A percentile compares a stretch with the other conserved stretches of the same genome.
Evolutionary conservation across 2,888 invertebrate genomes (phyloP).

Genomic region (Tetrapedia diversipes): DNA sequence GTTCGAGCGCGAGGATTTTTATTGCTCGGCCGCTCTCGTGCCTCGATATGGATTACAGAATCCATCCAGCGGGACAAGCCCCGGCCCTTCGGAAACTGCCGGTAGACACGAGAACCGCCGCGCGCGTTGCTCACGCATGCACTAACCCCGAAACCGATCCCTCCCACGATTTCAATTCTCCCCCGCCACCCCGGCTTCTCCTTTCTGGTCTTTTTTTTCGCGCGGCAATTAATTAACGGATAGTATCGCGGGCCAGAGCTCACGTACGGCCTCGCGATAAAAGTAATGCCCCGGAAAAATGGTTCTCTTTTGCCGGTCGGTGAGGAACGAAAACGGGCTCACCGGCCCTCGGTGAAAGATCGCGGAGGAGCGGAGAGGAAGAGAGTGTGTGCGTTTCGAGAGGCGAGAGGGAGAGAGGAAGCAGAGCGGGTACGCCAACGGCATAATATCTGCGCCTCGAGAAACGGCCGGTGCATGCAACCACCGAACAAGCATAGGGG

Average conservation of each 20-base stretch:
- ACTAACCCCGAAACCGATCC: conserved; percentile 55
- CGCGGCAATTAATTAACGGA: conserved; percentile 74
- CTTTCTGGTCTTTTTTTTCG: neutral
- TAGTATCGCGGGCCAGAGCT: conserved; percentile 66
- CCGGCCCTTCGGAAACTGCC: too few species aligned
- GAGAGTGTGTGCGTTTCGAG: conserved; percentile 31
- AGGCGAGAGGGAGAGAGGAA: conserved; percentile 30
- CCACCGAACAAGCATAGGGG: conserved; percentile 17
- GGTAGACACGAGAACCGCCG: conserved; percentile 37
- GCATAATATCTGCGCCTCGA: conserved; percentile 67
- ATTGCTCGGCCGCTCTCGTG: too few species aligned
- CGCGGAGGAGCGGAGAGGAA: conserved; percentile 11
- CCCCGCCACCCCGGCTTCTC: too few species aligned
- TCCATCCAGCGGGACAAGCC: too few species aligned
- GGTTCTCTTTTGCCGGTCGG: conserved; percentile 64
- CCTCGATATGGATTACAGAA: too few species aligned
- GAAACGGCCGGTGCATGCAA: conserved; percentile 67
- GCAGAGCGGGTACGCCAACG: conserved; percentile 61
- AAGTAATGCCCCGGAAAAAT: conserved; percentile 77
- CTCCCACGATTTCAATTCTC: conserved; percentile 59
- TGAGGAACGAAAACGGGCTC: conserved; percentile 11
- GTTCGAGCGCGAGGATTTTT: too few species aligned
- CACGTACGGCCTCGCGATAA: conserved; percentile 74
- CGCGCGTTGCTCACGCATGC: conserved; percentile 47
- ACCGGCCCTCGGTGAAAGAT: conserved; percentile 29